Base-by-base conservation (phyloP, 2,888 invertebrate genomes). In the Tineola bisselliella region DNA sequence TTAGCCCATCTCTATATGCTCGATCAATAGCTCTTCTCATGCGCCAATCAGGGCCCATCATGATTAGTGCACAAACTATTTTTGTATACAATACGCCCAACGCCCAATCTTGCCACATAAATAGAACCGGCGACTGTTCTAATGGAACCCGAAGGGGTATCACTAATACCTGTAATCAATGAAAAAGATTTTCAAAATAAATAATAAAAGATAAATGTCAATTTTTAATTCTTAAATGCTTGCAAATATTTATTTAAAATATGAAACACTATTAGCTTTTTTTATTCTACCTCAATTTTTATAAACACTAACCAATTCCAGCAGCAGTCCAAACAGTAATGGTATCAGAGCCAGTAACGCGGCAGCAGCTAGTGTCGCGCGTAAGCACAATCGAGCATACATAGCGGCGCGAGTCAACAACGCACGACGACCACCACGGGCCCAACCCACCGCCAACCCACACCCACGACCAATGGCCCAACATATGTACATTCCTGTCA, bases 41-140 rank as follows among this genome's bases (percentile, higher is more conserved):
- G 76, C 93, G 92, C 94, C 98, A 97, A 84, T 98, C 98, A 8
- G 98, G 98, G 0, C 98, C 98, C 97, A 99, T 98, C 92, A 99
- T 94, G 0, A 96, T 96, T 19, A 98, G 88, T 0, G 98, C 99
- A 72, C 97, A 96, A 13, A 97, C 94, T 62, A 99, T 98, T 88
- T 99, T 99, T 1, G 98, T 97, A 77, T 99, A 98, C 0, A 99
- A 88, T 11, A 99, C 97, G 19, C 99, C 98, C 25, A 99, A 87
- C 0, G 98, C 98, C 99, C 99, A 99, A 83, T 99, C 98, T 69
- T 98, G 95, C 94, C 94, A 95, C 59, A 95, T 90, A 74, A 95
- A 95, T 62, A 94, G 86, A 33, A 95, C 93, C 0, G 95, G 98
- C 8, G 96, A 96, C 79, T 98, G 96, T 66, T 95, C 93, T 3